phyloP scores from a whole-genome alignment of 2,113 vertebrate genomes.

The Coturnix japonica region DNA sequence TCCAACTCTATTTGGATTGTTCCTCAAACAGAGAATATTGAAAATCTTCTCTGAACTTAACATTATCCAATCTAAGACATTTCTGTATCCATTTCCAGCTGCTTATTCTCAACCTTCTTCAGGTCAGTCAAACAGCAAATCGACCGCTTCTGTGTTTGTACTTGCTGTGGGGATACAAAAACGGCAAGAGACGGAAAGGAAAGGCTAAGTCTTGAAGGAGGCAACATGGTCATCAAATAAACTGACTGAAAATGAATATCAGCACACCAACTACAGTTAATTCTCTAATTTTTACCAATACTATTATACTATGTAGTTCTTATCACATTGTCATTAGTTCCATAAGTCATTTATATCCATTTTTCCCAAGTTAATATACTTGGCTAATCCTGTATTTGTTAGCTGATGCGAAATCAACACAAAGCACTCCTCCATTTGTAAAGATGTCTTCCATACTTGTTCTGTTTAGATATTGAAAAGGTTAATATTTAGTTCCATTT shows the following conservation, averaged over 20 bases:
- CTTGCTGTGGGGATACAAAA: neutral
- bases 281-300: neutral
- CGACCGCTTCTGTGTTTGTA: accelerated
- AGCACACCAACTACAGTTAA: neutral
- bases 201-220: neutral
- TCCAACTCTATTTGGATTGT: neutral
- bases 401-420: neutral
- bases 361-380: neutral
- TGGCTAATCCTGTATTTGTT: neutral
- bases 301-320: neutral
- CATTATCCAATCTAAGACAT: neutral
- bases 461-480: conserved; percentile 76
- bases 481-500: conserved; percentile 83
- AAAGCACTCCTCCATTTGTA: conserved; percentile 6
- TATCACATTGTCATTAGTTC: neutral
- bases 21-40: neutral
- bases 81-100: neutral
- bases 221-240: neutral
- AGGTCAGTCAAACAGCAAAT: neutral
- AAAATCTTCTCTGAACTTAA: neutral
- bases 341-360: neutral
- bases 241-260: neutral
- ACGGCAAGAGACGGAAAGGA: neutral
- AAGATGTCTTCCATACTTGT: conserved; percentile 53
- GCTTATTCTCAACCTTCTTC: neutral